These are phyloP conservation scores for Loripinus fragilis DNA, from an alignment of 2,888 invertebrate genomes.

Conservation along the genomic window DNA sequence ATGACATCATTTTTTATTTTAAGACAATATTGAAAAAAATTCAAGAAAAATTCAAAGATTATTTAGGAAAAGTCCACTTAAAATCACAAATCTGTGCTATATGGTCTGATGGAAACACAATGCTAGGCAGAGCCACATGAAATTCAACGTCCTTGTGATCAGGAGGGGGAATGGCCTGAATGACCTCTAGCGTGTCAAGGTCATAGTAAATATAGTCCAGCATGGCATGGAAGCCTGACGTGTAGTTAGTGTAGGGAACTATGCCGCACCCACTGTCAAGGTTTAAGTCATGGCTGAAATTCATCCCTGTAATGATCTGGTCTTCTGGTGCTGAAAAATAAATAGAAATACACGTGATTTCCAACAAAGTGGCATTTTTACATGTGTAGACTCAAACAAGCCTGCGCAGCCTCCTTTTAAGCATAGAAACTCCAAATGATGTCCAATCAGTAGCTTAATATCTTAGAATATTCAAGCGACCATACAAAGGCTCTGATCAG, in stretches of 20 bases:
- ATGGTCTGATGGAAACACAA: slow-evolving; percentile 97
- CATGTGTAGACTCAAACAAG: no score
- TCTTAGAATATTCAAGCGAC: no score
- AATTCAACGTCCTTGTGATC: slow-evolving; percentile 89
- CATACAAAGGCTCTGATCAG: no score
- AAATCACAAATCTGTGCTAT: slow-evolving; percentile 89
- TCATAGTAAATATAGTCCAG: slow-evolving; percentile 97
- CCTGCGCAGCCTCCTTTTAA: no score
- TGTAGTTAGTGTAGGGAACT: slow-evolving; percentile 93
- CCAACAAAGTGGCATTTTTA: no score
- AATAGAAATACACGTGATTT: no score
- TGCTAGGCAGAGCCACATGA: slow-evolving; percentile 92
- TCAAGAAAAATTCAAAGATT: no score
- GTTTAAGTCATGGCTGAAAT: slow-evolving; percentile 86
- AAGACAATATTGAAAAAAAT: no score
- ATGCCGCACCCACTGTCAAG: slow-evolving; percentile 93
- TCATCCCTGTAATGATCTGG: slow-evolving; percentile 53
- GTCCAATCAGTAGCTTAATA: no score
- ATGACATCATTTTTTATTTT: no score
- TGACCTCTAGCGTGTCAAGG: slow-evolving; percentile 79
- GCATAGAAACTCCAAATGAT: no score
- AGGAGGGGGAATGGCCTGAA: slow-evolving; percentile 92
- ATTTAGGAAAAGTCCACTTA: slow-evolving; percentile 71
- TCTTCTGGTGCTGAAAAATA: slow-evolving; percentile 43
- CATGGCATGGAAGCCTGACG: slow-evolving; percentile 91